Evolutionary conservation across 2,888 invertebrate genomes (phyloP), one percentile per base, ranked within the genome.

Genomic region (Alcis repandata): DNA sequence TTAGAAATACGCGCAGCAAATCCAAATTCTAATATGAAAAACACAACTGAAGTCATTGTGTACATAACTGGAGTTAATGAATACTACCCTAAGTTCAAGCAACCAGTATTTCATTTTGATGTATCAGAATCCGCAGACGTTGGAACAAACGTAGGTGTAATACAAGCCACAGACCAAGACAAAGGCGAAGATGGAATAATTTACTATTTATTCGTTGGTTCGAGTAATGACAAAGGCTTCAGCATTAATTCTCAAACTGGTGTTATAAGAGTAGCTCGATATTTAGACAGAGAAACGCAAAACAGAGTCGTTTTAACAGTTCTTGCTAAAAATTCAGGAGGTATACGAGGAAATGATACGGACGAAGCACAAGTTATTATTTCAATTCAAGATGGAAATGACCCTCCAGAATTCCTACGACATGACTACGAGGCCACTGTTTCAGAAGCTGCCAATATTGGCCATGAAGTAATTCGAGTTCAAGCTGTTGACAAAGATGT

Each of bases 361-460:
- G 98, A 98, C 82, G 98, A 98, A 89, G 98, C 98, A 3, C 98
- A 98, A 89, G 97, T 99, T 0, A 97, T 98, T 52, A 96, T 99
- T 69, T 97, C 97, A 0, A 97, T 99, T 69, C 98, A 98, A 90
- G 99, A 99, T 86, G 98, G 98, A 19, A 99, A 99, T 83, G 99
- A 99, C 91, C 98, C 99, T 0, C 99, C 99, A 0, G 97, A 98
- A 84, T 99, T 99, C 84, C 88, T 96, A n/a, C 95, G 96, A 78
- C 94, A 94, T 53, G 84, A 95, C 19, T 99, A 99, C 84, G 96
- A 97, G 79, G 95, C 97, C 0, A 95, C 95, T 67, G 94, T 99
- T 20, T 96, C 96, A 0, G 99, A 99, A 92, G 97, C 96, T 19
- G 96, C 96, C 0, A 79, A 88, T 0, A 88, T 96, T 10, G 98